phyloP scores from a whole-genome alignment of 2,888 invertebrate species.

The Mechanitis messenoides region DNA sequence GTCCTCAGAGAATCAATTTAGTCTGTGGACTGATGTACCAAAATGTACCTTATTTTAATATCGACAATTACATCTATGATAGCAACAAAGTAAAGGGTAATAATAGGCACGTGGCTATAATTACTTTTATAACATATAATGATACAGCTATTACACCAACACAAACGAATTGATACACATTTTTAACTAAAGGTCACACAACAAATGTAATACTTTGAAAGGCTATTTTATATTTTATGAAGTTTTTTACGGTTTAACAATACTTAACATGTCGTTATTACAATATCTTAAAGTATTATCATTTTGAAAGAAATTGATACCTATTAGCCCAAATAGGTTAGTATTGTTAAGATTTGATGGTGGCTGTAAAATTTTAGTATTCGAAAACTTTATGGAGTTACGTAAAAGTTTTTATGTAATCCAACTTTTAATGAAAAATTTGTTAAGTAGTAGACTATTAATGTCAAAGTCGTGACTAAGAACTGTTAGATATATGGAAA shows the following conservation, averaged over 20 bases:
- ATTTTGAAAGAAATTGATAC: neutral
- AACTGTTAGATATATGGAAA: neutral
- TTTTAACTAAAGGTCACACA: neutral
- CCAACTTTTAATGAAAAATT: neutral
- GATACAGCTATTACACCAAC: slow-evolving; percentile 35
- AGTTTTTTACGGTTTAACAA: too few species aligned
- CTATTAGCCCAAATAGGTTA: neutral
- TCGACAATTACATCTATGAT: neutral
- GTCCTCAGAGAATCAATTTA: too few species aligned
- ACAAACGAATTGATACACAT: slow-evolving; percentile 20
- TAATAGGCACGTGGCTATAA: slow-evolving; percentile 46
- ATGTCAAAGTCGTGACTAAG: neutral
- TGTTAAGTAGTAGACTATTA: neutral
- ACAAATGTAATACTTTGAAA: too few species aligned
- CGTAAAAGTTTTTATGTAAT: slow-evolving; percentile 3
- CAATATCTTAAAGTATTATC: neutral
- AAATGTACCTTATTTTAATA: neutral
- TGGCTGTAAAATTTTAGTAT: slow-evolving; percentile 2
- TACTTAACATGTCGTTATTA: neutral
- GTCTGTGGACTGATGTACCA: too few species aligned
- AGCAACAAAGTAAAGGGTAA: slow-evolving; percentile 5
- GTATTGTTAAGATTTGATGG: slow-evolving; percentile 1
- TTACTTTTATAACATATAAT: slow-evolving; percentile 56
- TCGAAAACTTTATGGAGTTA: neutral
- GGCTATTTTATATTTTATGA: too few species aligned